These are phyloP conservation scores for Pterostichus niger DNA, from an alignment of 2,888 invertebrate genomes.

Conservation along the genomic window DNA sequence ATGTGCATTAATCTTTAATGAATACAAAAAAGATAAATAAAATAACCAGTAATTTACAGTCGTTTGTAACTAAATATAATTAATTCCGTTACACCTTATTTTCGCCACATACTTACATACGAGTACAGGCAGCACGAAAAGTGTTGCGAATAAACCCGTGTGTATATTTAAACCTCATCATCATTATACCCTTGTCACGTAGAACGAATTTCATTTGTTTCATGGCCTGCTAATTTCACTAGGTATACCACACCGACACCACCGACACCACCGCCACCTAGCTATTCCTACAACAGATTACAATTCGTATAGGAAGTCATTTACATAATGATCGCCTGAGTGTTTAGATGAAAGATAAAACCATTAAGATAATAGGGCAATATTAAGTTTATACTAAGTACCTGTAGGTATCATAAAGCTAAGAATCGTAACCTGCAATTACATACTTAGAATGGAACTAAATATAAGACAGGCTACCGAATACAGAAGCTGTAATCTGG, in stretches of 20 bases:
- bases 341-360: slow-evolving; percentile 52
- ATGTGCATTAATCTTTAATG: no score
- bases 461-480: background rate
- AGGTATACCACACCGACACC: background rate
- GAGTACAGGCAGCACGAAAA: background rate
- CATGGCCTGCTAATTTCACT: slow-evolving; percentile 32
- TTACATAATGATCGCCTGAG: slow-evolving; percentile 32
- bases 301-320: slow-evolving; percentile 30
- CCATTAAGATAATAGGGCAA: slow-evolving; percentile 35
- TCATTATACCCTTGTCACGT: slow-evolving; percentile 42
- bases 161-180: slow-evolving; percentile 12
- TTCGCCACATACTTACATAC: no score
- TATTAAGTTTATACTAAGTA: slow-evolving; percentile 18
- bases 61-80: no score
- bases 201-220: slow-evolving; percentile 22
- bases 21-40: no score
- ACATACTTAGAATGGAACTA: background rate
- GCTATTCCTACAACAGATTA: slow-evolving; percentile 26
- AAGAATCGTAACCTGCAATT: slow-evolving; percentile 12
- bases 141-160: background rate
- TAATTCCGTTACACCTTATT: no score
- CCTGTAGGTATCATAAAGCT: slow-evolving; percentile 14
- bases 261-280: background rate
- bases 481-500: background rate
- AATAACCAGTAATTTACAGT: no score